phyloP scores from a whole-genome alignment of 2,797 vertebrate species.

The Microcaecilia unicolor region DNA sequence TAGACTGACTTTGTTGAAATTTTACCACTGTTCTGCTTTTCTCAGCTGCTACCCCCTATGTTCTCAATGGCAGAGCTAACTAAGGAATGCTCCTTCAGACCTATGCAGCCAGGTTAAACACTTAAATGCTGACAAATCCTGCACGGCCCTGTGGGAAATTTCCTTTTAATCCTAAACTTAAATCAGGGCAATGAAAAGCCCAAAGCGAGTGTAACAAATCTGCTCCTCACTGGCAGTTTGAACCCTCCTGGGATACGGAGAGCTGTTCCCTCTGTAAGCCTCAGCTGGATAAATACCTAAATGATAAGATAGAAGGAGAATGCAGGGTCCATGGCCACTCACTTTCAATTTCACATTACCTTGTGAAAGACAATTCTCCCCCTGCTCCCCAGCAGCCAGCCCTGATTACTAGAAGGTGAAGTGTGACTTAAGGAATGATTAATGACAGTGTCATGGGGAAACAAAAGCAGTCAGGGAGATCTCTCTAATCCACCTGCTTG shows the following conservation, averaged over 20 bases:
- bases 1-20: too few species aligned
- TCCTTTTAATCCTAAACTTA: constrained; percentile 99
- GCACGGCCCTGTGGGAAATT: constrained; percentile 99
- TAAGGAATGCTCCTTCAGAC: constrained; percentile 79
- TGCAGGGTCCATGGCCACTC: constrained; percentile 89
- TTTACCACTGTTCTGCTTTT: constrained; percentile 57
- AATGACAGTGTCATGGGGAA: constrained; percentile 97
- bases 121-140: constrained; percentile 98
- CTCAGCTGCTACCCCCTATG: constrained; percentile 67
- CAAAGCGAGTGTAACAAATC: constrained; percentile 97
- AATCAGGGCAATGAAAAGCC: constrained; percentile 98
- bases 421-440: constrained; percentile 98
- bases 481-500: constrained; percentile 98
- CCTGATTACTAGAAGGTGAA: constrained; percentile 98
- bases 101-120: constrained; percentile 98
- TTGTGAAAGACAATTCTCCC: constrained; percentile 96
- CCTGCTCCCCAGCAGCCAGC: constrained; percentile 92
- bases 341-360: constrained; percentile 98
- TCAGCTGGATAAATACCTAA: constrained; percentile 99
- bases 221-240: constrained; percentile 95
- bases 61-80: constrained; percentile 84
- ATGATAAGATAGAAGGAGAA: constrained; percentile 98
- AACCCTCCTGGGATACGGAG: constrained; percentile 83
- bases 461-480: constrained; percentile 95
- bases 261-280: constrained; percentile 87